Evolutionary conservation across 2,888 invertebrate genomes (phyloP), one percentile per base, ranked within the genome.

Genomic region (Heliothis peltigera): DNA sequence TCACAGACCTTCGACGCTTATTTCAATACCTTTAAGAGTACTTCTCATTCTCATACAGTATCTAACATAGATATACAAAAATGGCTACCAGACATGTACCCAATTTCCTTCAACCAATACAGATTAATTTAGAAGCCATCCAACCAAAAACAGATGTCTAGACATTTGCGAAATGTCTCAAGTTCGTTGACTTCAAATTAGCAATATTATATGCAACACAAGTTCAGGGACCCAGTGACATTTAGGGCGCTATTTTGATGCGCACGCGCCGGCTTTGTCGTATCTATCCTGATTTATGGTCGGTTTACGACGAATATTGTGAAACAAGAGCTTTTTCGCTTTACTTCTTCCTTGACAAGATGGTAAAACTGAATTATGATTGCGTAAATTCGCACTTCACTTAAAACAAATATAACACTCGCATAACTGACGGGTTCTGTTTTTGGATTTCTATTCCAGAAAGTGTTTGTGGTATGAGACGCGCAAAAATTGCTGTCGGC

Each of bases 211-310:
- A 72, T 80, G 79, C 81, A 64, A 68, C 79, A 81, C 91, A 93
- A 93, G 94, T 94, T 93, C 93, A 92, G 84, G 90, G 87, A 90
- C 84, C 88, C 84, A 87, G 73, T 90, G 90, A 90, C 91, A 92
- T 94, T 92, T 92, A 87, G 82, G 77, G 76, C 75, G 87, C 87
- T 92, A 91, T 92, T 91, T 89, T 73, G 84, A 79, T 75, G 70
- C 79, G 67, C 73, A 57, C 58, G 58, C 70, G 62, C 70, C 60
- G 56, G 80, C 80, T 84, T 80, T 83, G 79, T 81, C 79, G 71
- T 78, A 84, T 85, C 82, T 84, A 81, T 82, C 81, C 80, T 86
- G 80, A 87, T 85, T 86, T 85, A 84, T 78, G 77, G 65, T 53
- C 56, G 58, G 70, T 81, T 77, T 80, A 82, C 76, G 77, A 72